These are phyloP conservation scores for Anolis sagrei DNA, from an alignment of 2,113 vertebrate species.

Conservation along the genomic window DNA sequence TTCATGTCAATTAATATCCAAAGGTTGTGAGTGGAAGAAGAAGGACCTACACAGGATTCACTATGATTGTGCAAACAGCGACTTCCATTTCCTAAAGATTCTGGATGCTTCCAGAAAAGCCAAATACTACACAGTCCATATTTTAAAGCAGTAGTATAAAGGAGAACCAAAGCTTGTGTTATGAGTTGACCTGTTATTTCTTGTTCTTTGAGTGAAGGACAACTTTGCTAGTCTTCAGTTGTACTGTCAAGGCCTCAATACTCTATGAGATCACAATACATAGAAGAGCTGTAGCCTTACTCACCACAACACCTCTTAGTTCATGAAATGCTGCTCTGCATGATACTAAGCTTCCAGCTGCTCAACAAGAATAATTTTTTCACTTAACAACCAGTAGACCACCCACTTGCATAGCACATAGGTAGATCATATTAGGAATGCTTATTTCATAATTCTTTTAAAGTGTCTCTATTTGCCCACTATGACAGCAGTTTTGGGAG, in stretches of 20 bases:
- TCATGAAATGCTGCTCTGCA: background rate
- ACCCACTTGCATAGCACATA: background rate
- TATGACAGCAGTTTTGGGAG: background rate
- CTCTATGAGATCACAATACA: background rate
- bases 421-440: slow-evolving; percentile 10
- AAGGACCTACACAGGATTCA: background rate
- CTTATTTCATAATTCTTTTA: background rate
- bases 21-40: background rate
- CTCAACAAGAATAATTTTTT: background rate
- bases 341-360: background rate
- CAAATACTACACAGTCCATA: background rate
- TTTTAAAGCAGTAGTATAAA: background rate
- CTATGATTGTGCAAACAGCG: background rate
- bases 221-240: background rate
- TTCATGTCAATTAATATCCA: background rate
- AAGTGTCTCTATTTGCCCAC: background rate
- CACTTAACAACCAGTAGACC: background rate
- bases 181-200: background rate
- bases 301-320: background rate
- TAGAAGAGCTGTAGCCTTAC: background rate
- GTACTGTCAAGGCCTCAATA: background rate
- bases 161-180: background rate
- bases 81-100: background rate
- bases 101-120: background rate
- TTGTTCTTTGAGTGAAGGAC: background rate